Evolutionary conservation across 2,888 invertebrate genomes (phyloP).

Genomic region (Chalcosyrphus nemorum): DNA sequence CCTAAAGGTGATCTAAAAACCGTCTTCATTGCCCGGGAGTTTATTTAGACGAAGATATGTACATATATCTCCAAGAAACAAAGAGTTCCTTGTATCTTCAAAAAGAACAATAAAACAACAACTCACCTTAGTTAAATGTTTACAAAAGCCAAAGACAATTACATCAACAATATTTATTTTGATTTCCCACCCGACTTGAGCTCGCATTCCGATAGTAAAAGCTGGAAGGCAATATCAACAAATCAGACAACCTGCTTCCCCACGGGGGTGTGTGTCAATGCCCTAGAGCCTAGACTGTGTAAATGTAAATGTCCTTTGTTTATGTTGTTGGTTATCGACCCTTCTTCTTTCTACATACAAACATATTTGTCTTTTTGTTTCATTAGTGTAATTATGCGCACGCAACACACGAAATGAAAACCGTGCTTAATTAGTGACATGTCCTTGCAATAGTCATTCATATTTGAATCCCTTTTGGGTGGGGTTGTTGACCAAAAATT

Average conservation of each 20-base stretch:
- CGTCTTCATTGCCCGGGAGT: no score
- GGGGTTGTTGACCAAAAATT: neutral
- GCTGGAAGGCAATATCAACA: neutral
- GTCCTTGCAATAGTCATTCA: no score
- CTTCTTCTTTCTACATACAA: no score
- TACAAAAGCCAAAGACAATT: neutral
- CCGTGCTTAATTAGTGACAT: neutral
- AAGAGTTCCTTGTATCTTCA: neutral
- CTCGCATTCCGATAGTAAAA: neutral
- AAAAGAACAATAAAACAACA: no score
- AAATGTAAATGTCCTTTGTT: conserved; percentile 1
- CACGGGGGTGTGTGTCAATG: neutral
- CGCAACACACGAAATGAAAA: conserved; percentile 5
- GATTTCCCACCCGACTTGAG: neutral
- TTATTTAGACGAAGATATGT: no score
- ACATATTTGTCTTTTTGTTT: neutral
- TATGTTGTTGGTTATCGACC: neutral
- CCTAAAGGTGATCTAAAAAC: no score
- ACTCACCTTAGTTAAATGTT: neutral
- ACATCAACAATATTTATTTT: neutral
- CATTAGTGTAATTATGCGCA: neutral
- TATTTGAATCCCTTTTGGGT: no score
- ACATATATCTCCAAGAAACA: no score
- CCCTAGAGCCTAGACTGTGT: neutral
- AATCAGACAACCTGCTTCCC: neutral